phyloP scores from a whole-genome alignment of 2,113 vertebrate genomes.

The Coracopsis vasa region DNA sequence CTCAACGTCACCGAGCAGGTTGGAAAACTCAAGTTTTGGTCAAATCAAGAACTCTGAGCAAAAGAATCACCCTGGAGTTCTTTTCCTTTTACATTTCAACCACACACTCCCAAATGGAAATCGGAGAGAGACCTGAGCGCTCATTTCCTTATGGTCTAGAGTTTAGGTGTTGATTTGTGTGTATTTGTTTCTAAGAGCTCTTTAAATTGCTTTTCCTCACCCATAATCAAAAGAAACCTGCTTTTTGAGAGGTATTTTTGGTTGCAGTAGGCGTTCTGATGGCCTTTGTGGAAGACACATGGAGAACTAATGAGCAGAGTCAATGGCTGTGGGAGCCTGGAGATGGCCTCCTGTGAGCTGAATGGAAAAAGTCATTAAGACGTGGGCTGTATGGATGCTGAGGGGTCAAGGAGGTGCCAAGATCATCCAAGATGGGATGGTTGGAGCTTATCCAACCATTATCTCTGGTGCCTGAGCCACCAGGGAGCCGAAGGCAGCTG shows the following conservation, averaged over 20 bases:
- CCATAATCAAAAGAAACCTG: neutral
- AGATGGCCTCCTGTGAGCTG: neutral
- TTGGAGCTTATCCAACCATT: neutral
- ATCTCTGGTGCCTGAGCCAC: neutral
- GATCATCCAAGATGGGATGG: neutral
- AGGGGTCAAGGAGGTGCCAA: neutral
- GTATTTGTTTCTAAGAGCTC: neutral
- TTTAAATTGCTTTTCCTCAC: neutral
- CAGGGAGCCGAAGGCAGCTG: neutral
- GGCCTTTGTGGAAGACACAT: neutral
- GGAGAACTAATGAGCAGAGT: neutral
- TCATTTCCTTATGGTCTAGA: neutral
- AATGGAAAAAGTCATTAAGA: neutral
- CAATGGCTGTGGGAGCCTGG: neutral
- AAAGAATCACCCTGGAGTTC: neutral
- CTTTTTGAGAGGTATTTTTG: neutral
- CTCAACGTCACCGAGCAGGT: neutral
- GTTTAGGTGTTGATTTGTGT: neutral
- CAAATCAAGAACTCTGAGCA: neutral
- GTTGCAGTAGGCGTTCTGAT: neutral
- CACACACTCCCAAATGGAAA: rapidly evolving
- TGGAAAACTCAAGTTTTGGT: neutral
- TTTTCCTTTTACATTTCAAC: neutral
- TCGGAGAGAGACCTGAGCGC: neutral
- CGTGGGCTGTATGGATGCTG: neutral